Conservation (phyloP, 2,797 vertebrate genomes). For the Poeciliopsis infans region DNA sequence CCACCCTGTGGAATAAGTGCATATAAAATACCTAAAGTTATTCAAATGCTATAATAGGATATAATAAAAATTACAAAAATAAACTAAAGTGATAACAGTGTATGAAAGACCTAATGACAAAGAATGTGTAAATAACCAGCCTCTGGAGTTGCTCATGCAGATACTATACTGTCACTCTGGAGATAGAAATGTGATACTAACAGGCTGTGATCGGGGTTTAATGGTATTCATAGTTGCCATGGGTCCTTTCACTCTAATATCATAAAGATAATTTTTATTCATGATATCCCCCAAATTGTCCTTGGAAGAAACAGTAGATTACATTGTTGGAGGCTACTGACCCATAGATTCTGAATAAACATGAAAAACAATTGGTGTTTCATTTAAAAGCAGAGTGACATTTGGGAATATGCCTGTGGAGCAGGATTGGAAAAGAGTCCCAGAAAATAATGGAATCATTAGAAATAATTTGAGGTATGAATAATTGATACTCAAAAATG, state of each 20-base stretch:
- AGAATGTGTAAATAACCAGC: slow-evolving; percentile 53
- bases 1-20: slow-evolving; percentile 30
- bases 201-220: slow-evolving; percentile 74
- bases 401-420: slow-evolving; percentile 54
- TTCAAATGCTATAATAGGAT: slow-evolving; percentile 25
- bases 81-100: slow-evolving; percentile 24
- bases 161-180: slow-evolving; percentile 56
- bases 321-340: slow-evolving; percentile 68
- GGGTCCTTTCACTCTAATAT: slow-evolving; percentile 75
- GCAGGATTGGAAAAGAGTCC: slow-evolving; percentile 34
- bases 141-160: slow-evolving; percentile 53
- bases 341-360: slow-evolving; percentile 84
- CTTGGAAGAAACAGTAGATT: slow-evolving; percentile 82
- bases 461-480: slow-evolving; percentile 62
- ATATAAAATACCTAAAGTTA: slow-evolving; percentile 35
- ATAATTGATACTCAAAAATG: slow-evolving; percentile 55
- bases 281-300: slow-evolving; percentile 85
- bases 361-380: slow-evolving; percentile 82
- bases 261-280: slow-evolving; percentile 86
- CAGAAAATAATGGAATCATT: slow-evolving; percentile 64
- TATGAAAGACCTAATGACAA: slow-evolving; percentile 51
- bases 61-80: slow-evolving; percentile 21
- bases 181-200: slow-evolving; percentile 75
- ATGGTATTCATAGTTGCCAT: slow-evolving; percentile 84
- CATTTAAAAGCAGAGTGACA: slow-evolving; percentile 72